These are phyloP conservation scores for Cyprinodon diabolis DNA, from an alignment of 2,797 vertebrate genomes.

Conservation along the genomic window DNA sequence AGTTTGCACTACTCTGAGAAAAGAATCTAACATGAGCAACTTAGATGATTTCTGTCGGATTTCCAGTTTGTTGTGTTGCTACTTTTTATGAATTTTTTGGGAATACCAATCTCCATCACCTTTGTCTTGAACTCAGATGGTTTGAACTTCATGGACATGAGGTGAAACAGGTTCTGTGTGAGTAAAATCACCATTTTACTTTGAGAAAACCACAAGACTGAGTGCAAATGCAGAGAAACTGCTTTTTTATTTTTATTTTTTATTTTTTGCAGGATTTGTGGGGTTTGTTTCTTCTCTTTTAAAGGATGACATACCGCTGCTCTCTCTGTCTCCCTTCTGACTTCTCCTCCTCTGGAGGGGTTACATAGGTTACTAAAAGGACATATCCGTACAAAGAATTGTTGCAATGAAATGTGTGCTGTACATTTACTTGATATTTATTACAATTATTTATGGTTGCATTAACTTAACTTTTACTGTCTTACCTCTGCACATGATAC, in stretches of 20 bases:
- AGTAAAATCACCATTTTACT: conserved; percentile 74
- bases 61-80: conserved; percentile 73
- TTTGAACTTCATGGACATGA: conserved; percentile 74
- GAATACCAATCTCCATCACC: conserved; percentile 68
- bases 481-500: conserved; percentile 87
- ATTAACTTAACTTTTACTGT: conserved; percentile 90
- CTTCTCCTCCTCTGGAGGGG: conserved; percentile 50
- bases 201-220: conserved; percentile 51
- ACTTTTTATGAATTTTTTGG: conserved; percentile 73
- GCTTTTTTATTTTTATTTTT: conserved; percentile 61
- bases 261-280: conserved; percentile 34
- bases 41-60: conserved; percentile 68
- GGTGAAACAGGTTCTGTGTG: conserved; percentile 78
- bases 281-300: conserved; percentile 40
- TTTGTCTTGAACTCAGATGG: conserved; percentile 76
- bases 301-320: conserved; percentile 81
- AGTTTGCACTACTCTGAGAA: conserved; percentile 77
- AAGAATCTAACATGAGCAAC: conserved; percentile 70
- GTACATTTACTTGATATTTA: conserved; percentile 98
- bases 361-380: conserved; percentile 66
- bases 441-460: conserved; percentile 99
- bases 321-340: conserved; percentile 56
- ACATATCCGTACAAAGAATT: conserved; percentile 78
- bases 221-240: conserved; percentile 48
- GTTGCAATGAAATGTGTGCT: conserved; percentile 85